phyloP scores from a whole-genome alignment of 1,140 invertebrate genomes.

The Ephestia elutella region DNA sequence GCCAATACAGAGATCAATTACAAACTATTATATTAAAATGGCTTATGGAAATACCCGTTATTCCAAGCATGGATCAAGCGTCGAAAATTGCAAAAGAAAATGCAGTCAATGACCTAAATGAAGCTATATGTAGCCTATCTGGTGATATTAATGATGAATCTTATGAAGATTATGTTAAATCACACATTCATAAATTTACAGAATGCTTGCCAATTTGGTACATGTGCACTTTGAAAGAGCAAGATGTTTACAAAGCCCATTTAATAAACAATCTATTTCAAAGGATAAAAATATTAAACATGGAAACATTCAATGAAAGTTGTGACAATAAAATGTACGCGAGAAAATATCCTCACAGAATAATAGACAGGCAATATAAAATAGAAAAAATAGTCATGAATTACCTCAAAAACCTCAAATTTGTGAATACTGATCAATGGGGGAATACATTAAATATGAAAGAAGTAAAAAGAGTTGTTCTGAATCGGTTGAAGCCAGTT shows the following conservation, averaged over 20 bases:
- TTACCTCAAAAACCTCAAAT: neutral
- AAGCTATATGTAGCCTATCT: conserved; percentile 13
- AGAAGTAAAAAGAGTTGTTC: neutral
- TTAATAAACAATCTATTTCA: conserved; percentile 16
- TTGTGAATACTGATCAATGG: neutral
- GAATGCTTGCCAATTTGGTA: conserved; percentile 17
- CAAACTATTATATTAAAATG: conserved; percentile 17
- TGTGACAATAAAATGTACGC: neutral
- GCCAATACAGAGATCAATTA: conserved; percentile 14
- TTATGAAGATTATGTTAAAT: conserved; percentile 15
- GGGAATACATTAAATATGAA: neutral
- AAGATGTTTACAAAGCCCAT: neutral
- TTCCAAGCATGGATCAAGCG: conserved; percentile 8
- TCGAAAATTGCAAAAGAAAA: conserved; percentile 15
- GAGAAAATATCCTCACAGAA: neutral
- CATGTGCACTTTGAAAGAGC: conserved; percentile 9
- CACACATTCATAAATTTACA: conserved; percentile 18
- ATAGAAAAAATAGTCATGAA: neutral
- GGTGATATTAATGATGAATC: neutral
- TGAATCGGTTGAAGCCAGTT: neutral
- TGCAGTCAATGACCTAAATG: conserved; percentile 11
- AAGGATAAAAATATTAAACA: conserved; percentile 16
- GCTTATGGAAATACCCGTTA: conserved; percentile 18
- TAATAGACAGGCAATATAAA: neutral
- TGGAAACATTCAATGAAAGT: conserved; percentile 2